Conservation (phyloP, 2,888 invertebrate species). For the Nymphalis urticae region DNA sequence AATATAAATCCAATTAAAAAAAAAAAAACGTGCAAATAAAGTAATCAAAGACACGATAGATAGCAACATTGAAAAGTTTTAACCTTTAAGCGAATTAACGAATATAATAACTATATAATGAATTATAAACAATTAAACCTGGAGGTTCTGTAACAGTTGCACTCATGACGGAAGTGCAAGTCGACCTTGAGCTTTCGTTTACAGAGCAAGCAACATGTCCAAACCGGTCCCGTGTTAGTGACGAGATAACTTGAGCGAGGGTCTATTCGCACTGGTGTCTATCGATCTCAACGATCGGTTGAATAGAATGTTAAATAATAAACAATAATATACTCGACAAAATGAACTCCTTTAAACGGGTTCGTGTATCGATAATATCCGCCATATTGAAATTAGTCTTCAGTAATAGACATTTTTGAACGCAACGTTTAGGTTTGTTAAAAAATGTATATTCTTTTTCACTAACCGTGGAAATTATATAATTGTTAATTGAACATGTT, state of each 20-base stretch:
- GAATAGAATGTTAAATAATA: no score
- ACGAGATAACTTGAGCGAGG: neutral
- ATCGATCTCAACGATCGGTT: neutral
- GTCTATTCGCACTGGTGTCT: neutral
- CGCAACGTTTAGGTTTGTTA: no score
- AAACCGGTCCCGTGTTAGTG: neutral
- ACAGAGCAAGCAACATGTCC: neutral
- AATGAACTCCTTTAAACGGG: no score
- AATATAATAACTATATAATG: slow-evolving; percentile 16
- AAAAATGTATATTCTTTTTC: no score
- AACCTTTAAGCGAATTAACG: slow-evolving; percentile 2
- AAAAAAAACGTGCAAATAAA: neutral
- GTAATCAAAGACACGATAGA: neutral
- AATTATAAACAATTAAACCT: slow-evolving; percentile 7
- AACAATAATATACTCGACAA: no score
- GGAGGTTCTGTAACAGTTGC: slow-evolving; percentile 17
- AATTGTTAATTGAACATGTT: no score
- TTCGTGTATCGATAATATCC: no score
- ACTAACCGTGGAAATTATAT: no score
- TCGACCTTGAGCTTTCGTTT: slow-evolving; percentile 27
- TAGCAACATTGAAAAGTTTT: neutral
- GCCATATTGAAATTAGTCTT: no score
- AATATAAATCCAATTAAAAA: no score
- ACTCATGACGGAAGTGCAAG: slow-evolving; percentile 30
- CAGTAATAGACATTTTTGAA: no score